Conservation (phyloP, 1,140 invertebrate species). For the Papilio polyxenes region DNA sequence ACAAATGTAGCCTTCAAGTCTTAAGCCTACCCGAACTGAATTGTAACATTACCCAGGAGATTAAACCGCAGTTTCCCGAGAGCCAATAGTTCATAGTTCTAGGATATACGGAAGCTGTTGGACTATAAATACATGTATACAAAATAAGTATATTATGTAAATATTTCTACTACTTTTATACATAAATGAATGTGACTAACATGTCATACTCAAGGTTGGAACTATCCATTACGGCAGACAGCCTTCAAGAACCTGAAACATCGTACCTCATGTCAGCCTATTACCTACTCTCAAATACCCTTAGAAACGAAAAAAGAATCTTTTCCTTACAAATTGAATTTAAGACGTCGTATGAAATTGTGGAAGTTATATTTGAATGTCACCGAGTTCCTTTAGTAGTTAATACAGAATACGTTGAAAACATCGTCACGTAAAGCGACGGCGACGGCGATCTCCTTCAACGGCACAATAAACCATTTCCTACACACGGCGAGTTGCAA, state of each 20-base stretch:
- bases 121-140: background rate
- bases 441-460: background rate
- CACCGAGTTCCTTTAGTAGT: background rate
- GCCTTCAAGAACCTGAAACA: background rate
- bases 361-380: background rate
- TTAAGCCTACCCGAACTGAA: background rate
- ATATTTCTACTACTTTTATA: background rate
- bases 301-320: background rate
- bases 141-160: background rate
- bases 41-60: background rate
- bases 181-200: background rate
- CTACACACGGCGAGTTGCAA: background rate
- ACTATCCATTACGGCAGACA: background rate
- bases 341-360: background rate
- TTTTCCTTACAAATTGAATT: background rate
- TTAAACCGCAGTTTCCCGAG: background rate
- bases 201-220: background rate
- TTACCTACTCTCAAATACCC: background rate
- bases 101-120: background rate
- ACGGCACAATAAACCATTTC: constrained; percentile 5
- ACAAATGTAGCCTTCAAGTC: background rate
- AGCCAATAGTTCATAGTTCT: background rate
- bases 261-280: background rate
- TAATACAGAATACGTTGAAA: background rate
- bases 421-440: background rate